Percentiles rank a stretch among this genome's conserved stretches.
phyloP scores from a whole-genome alignment of 2,797 vertebrate genomes.

The Meda fulgida region DNA sequence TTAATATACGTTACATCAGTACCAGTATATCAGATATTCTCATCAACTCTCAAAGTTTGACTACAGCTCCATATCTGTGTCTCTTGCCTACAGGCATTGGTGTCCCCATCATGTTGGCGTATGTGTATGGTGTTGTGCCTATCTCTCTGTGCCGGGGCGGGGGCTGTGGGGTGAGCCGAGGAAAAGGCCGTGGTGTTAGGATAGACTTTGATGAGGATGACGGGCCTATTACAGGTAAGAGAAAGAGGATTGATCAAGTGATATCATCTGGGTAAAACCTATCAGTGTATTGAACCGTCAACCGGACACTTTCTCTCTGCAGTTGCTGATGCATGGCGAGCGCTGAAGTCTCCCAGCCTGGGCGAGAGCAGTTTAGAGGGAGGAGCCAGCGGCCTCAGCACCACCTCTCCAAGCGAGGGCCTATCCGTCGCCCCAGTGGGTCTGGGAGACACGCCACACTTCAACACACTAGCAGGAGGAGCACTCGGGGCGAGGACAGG shows the following conservation, averaged over 20 bases:
- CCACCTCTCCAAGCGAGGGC: constrained; percentile 86
- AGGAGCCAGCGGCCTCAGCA: constrained; percentile 92
- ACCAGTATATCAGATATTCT: not conserved
- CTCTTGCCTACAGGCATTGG: constrained; percentile 85
- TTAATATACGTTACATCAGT: not conserved
- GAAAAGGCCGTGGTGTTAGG: constrained; percentile 92
- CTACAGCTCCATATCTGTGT: not conserved
- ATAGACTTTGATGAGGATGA: constrained; percentile 98
- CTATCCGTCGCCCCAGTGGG: constrained; percentile 84
- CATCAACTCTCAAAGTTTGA: not conserved
- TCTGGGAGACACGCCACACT: constrained; percentile 89
- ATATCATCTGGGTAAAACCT: not conserved
- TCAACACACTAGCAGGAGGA: constrained; percentile 90
- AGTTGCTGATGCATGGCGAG: constrained; percentile 94
- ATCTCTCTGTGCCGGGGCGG: constrained; percentile 96
- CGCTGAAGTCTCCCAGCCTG: constrained; percentile 95
- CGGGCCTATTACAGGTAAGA: constrained; percentile 93
- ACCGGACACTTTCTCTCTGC: not conserved
- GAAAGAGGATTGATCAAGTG: not conserved
- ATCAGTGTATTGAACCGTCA: not conserved
- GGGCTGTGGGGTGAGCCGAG: constrained; percentile 95
- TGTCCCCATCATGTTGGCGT: constrained; percentile 98
- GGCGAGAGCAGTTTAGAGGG: constrained; percentile 97
- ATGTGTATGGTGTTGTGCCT: constrained; percentile 96
- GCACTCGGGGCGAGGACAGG: constrained; percentile 85